A percentile compares a stretch with the other conserved stretches of the same genome.
Conservation (phyloP, 2,888 invertebrate genomes). For the Plutella xylostella region DNA sequence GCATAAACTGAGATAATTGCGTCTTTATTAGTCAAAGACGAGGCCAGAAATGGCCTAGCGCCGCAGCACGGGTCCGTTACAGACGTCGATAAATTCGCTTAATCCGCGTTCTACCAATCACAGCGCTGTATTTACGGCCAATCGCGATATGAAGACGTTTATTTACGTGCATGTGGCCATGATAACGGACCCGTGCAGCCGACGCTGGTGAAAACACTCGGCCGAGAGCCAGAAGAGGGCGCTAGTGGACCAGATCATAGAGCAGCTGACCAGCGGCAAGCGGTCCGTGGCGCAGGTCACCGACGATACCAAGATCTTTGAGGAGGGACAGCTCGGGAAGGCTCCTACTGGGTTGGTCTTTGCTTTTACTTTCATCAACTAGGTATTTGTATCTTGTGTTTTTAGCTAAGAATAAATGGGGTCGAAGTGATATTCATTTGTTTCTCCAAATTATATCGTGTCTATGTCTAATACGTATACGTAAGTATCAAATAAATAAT, state of each 20-base stretch:
- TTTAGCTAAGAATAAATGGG: too few species aligned
- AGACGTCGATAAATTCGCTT: too few species aligned
- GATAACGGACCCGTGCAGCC: slow-evolving; percentile 92
- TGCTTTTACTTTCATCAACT: background rate
- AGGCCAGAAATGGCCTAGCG: background rate
- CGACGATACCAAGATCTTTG: slow-evolving; percentile 69
- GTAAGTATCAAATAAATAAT: too few species aligned
- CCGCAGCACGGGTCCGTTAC: slow-evolving; percentile 76
- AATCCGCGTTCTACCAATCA: too few species aligned
- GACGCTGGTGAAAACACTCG: slow-evolving; percentile 87
- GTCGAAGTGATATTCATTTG: too few species aligned
- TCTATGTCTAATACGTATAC: too few species aligned
- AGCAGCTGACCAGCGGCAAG: slow-evolving; percentile 66
- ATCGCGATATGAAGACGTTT: too few species aligned
- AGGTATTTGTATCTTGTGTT: too few species aligned
- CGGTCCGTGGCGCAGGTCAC: slow-evolving; percentile 63
- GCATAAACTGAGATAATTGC: background rate
- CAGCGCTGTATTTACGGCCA: too few species aligned
- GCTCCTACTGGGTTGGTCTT: slow-evolving; percentile 82
- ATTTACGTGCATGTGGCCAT: too few species aligned
- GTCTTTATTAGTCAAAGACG: background rate
- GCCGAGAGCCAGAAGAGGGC: slow-evolving; percentile 76
- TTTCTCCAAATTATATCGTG: too few species aligned
- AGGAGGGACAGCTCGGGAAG: slow-evolving; percentile 87
- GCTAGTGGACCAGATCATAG: slow-evolving; percentile 69